Evolutionary conservation across 2,888 invertebrate genomes (phyloP).

Genomic region (Andrena dorsata): DNA sequence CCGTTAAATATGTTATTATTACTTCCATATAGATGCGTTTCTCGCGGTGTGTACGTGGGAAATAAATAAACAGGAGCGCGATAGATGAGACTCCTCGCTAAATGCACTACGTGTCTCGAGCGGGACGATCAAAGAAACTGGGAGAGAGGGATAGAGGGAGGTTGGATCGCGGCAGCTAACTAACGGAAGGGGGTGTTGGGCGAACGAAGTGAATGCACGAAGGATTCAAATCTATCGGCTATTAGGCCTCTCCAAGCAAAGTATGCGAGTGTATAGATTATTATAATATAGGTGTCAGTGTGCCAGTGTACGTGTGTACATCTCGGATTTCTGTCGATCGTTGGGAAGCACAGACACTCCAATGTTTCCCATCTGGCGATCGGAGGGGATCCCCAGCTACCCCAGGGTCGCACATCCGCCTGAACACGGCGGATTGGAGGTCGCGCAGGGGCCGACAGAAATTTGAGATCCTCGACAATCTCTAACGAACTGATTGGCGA

Average conservation of each 20-base stretch:
- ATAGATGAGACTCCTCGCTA: constrained; percentile 29
- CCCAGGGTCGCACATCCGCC: neutral
- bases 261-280: constrained; percentile 48
- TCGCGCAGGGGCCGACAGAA: constrained; percentile 30
- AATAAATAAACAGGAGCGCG: constrained; percentile 60
- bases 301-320: constrained; percentile 24
- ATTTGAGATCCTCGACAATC: constrained; percentile 24
- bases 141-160: neutral
- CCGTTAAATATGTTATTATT: constrained; percentile 64
- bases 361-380: neutral
- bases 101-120: constrained; percentile 23
- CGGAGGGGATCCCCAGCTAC: neutral
- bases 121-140: constrained; percentile 20
- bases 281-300: constrained; percentile 36
- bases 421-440: neutral
- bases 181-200: constrained; percentile 14
- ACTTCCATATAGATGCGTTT: constrained; percentile 64
- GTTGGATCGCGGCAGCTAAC: constrained; percentile 9
- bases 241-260: constrained; percentile 71
- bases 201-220: constrained; percentile 49
- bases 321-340: constrained; percentile 44
- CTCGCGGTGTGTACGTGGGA: constrained; percentile 46
- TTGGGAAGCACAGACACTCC: constrained; percentile 19
- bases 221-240: constrained; percentile 59
- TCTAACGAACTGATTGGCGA: constrained; percentile 42